Conservation (phyloP, 2,113 vertebrate species). For the Calonectris borealis region DNA sequence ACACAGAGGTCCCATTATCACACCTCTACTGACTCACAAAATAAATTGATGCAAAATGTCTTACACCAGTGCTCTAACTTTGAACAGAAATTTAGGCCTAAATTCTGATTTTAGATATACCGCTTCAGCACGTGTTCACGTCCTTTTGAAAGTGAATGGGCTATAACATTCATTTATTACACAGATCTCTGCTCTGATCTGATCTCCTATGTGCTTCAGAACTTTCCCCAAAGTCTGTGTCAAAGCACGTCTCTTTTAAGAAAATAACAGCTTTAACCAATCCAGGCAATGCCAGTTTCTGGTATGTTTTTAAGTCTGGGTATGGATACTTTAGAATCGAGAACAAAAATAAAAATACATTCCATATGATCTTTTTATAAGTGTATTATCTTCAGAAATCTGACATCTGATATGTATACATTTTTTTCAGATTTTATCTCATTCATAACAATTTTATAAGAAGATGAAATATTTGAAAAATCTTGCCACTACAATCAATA, state of each 20-base stretch:
- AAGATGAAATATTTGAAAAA: background rate
- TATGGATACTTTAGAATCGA: background rate
- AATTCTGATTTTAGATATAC: background rate
- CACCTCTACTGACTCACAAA: background rate
- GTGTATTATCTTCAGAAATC: background rate
- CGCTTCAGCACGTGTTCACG: background rate
- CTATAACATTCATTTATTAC: background rate
- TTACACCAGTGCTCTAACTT: background rate
- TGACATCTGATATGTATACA: background rate
- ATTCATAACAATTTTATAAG: background rate
- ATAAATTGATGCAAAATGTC: background rate
- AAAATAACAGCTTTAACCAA: background rate
- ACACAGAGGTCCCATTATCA: background rate
- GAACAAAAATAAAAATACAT: background rate
- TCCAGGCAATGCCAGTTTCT: background rate
- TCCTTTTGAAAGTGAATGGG: background rate
- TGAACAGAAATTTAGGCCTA: background rate
- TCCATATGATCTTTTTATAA: background rate
- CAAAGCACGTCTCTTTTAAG: background rate
- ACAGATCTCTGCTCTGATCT: background rate
- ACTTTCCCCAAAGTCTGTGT: background rate
- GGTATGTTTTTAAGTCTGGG: background rate
- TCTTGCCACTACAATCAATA: background rate
- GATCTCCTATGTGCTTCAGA: background rate
- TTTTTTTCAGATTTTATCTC: background rate